A percentile compares a stretch with the other conserved stretches of the same genome.
Conservation (phyloP, 2,113 vertebrate species). For the Albula glossodonta region DNA sequence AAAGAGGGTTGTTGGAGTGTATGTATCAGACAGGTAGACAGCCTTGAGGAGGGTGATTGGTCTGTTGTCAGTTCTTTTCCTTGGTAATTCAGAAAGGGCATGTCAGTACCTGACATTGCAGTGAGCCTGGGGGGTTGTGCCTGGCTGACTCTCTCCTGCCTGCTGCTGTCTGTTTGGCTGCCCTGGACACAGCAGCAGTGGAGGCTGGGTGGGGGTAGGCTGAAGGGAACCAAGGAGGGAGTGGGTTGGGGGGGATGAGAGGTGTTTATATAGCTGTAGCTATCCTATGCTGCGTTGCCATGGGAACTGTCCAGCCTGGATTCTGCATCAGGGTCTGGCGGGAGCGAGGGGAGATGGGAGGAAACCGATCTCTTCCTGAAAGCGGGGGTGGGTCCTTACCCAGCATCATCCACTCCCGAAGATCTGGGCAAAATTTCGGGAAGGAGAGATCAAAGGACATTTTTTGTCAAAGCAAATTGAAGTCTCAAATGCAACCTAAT, state of each 20-base stretch:
- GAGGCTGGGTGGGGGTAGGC: too few relatives aligned
- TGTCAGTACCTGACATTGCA: background rate
- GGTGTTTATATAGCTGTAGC: background rate
- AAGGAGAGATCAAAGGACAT: background rate
- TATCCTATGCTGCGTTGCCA: background rate
- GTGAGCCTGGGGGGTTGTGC: background rate
- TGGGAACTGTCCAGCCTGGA: constrained; percentile 37
- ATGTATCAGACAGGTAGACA: background rate
- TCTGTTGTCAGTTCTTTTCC: background rate
- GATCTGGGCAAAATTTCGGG: background rate
- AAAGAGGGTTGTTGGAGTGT: background rate
- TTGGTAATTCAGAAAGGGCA: background rate
- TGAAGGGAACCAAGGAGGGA: background rate
- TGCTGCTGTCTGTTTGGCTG: background rate
- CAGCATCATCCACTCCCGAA: constrained; percentile 7
- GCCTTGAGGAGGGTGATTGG: background rate
- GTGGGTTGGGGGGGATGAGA: background rate
- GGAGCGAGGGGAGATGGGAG: background rate
- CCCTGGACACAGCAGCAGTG: too few relatives aligned
- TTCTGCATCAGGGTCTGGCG: constrained; percentile 29
- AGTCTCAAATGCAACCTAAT: background rate
- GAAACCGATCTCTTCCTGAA: background rate
- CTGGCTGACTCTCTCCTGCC: background rate
- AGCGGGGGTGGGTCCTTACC: background rate
- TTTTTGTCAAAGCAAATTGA: too few relatives aligned